A percentile compares a stretch with the other conserved stretches of the same genome.
Conservation (phyloP, 1,140 invertebrate genomes). For the Trichoplusia ni region DNA sequence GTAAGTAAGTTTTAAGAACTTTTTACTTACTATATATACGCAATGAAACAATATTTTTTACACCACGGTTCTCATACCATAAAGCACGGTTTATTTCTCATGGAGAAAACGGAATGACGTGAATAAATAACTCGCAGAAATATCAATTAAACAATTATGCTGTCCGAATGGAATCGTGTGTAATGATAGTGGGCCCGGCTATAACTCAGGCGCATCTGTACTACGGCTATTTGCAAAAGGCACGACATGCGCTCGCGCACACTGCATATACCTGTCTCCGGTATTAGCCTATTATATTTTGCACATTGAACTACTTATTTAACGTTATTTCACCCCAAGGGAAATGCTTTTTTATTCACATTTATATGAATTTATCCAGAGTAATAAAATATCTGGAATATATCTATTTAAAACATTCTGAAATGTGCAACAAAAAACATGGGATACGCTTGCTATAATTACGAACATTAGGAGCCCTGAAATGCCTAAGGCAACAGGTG, state of each 20-base stretch:
- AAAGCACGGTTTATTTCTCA: slow-evolving; percentile 67
- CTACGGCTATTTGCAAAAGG: slow-evolving; percentile 77
- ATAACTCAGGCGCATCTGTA: slow-evolving; percentile 80
- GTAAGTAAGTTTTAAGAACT: no score
- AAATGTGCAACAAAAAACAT: not conserved
- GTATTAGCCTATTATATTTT: slow-evolving; percentile 4
- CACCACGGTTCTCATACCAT: slow-evolving; percentile 45
- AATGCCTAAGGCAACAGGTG: slow-evolving; percentile 21
- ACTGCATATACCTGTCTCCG: slow-evolving; percentile 11
- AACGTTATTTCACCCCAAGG: not conserved
- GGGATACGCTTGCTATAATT: slow-evolving; percentile 13
- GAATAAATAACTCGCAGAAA: slow-evolving; percentile 80
- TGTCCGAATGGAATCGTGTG: slow-evolving; percentile 79
- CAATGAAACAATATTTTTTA: slow-evolving; percentile 19
- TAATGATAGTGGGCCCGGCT: slow-evolving; percentile 77
- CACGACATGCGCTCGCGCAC: slow-evolving; percentile 60
- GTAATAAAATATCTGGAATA: not conserved
- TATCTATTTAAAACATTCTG: not conserved
- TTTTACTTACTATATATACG: no score
- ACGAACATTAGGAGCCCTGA: slow-evolving; percentile 16
- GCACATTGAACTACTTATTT: not conserved
- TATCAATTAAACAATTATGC: slow-evolving; percentile 81
- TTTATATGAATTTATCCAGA: not conserved
- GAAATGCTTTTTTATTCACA: not conserved
- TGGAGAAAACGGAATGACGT: slow-evolving; percentile 73